These are phyloP conservation scores for Apolygus lucorum DNA, from an alignment of 1,140 invertebrate genomes.

Conservation along the genomic window DNA sequence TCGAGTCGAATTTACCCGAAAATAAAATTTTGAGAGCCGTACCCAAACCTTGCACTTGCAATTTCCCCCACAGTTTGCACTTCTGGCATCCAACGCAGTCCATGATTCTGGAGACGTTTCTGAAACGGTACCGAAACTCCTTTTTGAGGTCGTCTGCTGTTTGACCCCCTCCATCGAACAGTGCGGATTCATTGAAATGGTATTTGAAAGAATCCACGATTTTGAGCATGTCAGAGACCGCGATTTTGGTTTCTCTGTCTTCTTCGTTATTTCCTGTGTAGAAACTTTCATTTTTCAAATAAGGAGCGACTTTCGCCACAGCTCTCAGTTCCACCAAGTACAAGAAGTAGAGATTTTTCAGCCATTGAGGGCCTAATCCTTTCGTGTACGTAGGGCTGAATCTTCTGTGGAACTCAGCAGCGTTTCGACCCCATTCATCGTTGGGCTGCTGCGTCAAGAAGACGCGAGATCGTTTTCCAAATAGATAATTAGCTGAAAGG, in stretches of 20 bases:
- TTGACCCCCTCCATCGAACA: slow-evolving; percentile 79
- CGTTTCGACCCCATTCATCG: slow-evolving; percentile 83
- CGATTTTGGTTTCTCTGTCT: slow-evolving; percentile 74
- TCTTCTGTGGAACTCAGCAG: slow-evolving; percentile 73
- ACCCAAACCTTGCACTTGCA: slow-evolving; percentile 90
- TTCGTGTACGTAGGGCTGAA: slow-evolving; percentile 83
- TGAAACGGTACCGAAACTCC: slow-evolving; percentile 91
- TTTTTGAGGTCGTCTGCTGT: slow-evolving; percentile 72
- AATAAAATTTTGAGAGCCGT: slow-evolving; percentile 97
- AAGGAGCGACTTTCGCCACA: slow-evolving; percentile 85
- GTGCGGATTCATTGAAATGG: slow-evolving; percentile 92
- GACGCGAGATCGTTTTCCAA: slow-evolving; percentile 49
- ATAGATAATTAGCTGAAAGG: slow-evolving; percentile 77
- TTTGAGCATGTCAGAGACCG: slow-evolving; percentile 72
- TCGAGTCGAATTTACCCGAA: slow-evolving; percentile 78
- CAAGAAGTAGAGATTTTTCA: slow-evolving; percentile 95
- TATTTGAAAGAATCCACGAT: slow-evolving; percentile 72
- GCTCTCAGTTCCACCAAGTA: slow-evolving; percentile 91
- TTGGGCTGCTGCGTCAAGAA: too few species aligned
- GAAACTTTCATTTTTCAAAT: slow-evolving; percentile 78
- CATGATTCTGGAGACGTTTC: slow-evolving; percentile 97
- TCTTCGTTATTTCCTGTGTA: slow-evolving; percentile 88
- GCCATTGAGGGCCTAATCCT: slow-evolving; percentile 76
- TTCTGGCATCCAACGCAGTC: slow-evolving; percentile 99
- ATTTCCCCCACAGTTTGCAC: slow-evolving; percentile 97